Conservation (phyloP, 1,140 invertebrate species). For the Oryctes rhinoceros region DNA sequence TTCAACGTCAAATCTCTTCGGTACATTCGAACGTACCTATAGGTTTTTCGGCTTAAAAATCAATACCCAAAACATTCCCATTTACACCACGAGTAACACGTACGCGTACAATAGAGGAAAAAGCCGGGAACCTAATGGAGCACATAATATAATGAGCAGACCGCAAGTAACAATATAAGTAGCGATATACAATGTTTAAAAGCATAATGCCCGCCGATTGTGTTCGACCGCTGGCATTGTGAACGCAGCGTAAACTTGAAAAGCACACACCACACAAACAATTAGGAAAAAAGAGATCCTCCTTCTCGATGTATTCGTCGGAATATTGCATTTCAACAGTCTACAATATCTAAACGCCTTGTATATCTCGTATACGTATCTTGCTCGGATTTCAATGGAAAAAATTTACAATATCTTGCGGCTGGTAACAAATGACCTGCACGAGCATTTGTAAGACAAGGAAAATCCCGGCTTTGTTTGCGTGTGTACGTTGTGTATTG, state of each 20-base stretch:
- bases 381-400: constrained; percentile 12
- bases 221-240: constrained; percentile 38
- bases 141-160: constrained; percentile 43
- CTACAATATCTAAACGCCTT: constrained; percentile 26
- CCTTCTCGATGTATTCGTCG: constrained; percentile 22
- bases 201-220: constrained; percentile 40
- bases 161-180: constrained; percentile 32
- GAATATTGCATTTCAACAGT: constrained; percentile 43
- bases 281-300: background rate
- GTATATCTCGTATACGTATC: background rate
- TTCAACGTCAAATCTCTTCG: background rate
- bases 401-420: constrained; percentile 45
- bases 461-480: background rate
- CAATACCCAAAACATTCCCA: constrained; percentile 42
- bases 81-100: constrained; percentile 29
- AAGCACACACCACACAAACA: constrained; percentile 43
- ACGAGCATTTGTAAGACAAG: constrained; percentile 34
- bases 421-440: constrained; percentile 36
- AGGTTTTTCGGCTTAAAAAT: constrained; percentile 40
- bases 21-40: constrained; percentile 4
- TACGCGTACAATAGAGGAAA: constrained; percentile 26
- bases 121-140: constrained; percentile 41
- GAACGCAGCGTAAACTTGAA: constrained; percentile 28
- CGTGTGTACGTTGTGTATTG: constrained; percentile 36
- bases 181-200: constrained; percentile 40